Evolutionary conservation across 2,888 invertebrate genomes (phyloP).

Genomic region (Leucophora obtusa): DNA sequence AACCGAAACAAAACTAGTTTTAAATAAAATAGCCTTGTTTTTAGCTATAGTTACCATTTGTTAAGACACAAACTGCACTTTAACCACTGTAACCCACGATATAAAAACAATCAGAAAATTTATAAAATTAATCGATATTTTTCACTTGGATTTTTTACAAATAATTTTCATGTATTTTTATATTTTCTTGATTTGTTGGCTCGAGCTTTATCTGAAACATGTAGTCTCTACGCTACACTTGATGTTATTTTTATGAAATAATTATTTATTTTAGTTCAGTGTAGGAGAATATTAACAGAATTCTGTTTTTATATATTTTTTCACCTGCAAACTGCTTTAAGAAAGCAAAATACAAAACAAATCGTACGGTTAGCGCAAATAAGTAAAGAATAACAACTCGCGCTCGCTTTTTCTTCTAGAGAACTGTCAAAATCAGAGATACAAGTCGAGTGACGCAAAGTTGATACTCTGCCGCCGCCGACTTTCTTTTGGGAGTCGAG

Average conservation of each 20-base stretch:
- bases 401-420: background rate
- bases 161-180: slow-evolving; percentile 2
- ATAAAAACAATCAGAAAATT: slow-evolving; percentile 3
- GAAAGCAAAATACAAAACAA: slow-evolving; percentile 50
- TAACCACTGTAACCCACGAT: background rate
- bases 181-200: slow-evolving; percentile 10
- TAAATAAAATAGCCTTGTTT: background rate
- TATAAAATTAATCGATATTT: slow-evolving; percentile 47
- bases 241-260: slow-evolving; percentile 20
- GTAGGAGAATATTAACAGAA: background rate
- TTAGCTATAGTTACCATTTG: background rate
- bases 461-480: no score
- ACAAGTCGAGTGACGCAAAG: no score
- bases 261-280: slow-evolving; percentile 21
- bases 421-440: slow-evolving; percentile 8
- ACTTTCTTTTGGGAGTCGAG: no score
- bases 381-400: slow-evolving; percentile 45
- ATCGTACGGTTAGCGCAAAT: slow-evolving; percentile 42
- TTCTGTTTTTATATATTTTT: slow-evolving; percentile 32
- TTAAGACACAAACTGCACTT: background rate
- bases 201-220: slow-evolving; percentile 34
- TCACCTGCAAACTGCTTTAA: slow-evolving; percentile 49
- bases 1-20: background rate
- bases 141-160: background rate
- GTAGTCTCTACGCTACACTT: slow-evolving; percentile 42